phyloP scores from a whole-genome alignment of 30 jellyfish, hydroid and myxozoan species.

The Turritopsis dohrnii region DNA sequence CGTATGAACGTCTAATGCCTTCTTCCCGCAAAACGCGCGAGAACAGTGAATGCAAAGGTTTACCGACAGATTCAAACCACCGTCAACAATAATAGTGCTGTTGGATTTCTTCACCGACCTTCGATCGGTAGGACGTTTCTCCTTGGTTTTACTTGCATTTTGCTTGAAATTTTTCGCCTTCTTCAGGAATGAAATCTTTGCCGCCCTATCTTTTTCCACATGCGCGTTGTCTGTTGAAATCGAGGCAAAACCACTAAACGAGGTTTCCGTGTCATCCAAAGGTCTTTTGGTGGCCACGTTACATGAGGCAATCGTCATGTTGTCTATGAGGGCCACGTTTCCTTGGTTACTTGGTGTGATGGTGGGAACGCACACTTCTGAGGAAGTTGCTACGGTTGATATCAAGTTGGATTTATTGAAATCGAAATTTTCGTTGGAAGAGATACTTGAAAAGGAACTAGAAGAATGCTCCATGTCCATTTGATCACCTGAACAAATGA shows the following conservation, averaged over 20 bases:
- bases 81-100: constrained; percentile 10
- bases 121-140: neutral
- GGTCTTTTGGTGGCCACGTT: neutral
- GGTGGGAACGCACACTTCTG: neutral
- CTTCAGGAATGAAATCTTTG: neutral
- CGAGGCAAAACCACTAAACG: neutral
- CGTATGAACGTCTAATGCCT: constrained; percentile 41
- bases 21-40: constrained; percentile 40
- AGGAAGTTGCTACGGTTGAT: neutral
- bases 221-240: neutral
- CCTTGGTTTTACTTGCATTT: neutral
- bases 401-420: neutral
- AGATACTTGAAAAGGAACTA: neutral
- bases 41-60: constrained; percentile 45
- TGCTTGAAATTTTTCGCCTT: neutral
- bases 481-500: constrained; percentile 1
- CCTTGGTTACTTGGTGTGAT: too few relatives aligned
- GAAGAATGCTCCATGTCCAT: neutral
- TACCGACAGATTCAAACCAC: neutral
- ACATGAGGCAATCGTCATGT: neutral
- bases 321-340: neutral
- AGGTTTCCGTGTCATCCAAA: neutral
- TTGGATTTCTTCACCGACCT: neutral
- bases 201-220: neutral
- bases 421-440: neutral